phyloP scores from a whole-genome alignment of 64 coral and sea anemone genomes.

The Pocillopora damicornis region DNA sequence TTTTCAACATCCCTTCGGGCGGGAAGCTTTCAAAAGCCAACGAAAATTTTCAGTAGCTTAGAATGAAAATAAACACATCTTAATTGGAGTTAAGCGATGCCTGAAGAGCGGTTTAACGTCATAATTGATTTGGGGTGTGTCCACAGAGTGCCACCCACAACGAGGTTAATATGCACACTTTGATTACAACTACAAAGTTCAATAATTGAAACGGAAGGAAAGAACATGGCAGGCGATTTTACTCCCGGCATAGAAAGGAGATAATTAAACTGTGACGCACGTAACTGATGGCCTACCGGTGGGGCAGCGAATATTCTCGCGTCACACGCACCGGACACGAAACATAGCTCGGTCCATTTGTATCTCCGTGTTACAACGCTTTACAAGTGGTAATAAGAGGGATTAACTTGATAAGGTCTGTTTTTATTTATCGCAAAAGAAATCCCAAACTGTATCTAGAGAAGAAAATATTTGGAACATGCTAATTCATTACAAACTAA shows the following conservation, averaged over 20 bases:
- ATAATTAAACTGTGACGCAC: conserved; percentile 5
- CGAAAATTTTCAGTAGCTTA: neutral
- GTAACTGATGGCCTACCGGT: neutral
- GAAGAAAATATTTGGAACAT: neutral
- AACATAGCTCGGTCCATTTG: neutral
- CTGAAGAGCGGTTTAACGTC: conserved; percentile 15
- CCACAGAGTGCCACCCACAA: conserved; percentile 29
- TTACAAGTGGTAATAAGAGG: conserved; percentile 48
- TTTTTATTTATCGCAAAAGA: conserved; percentile 33
- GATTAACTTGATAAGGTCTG: conserved; percentile 25
- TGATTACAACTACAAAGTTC: conserved; percentile 16
- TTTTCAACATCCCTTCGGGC: conserved; percentile 12
- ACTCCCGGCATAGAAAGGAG: neutral
- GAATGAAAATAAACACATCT: conserved; percentile 23
- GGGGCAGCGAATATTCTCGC: neutral
- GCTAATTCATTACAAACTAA: neutral
- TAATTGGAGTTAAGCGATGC: conserved; percentile 20
- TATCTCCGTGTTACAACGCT: conserved; percentile 21
- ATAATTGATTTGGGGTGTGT: conserved; percentile 4
- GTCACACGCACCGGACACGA: neutral
- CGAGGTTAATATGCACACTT: conserved; percentile 19
- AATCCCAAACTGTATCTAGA: conserved; percentile 20
- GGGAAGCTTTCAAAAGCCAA: neutral
- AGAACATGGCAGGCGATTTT: neutral
- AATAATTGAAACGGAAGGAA: conserved; percentile 17